Percentiles rank a stretch among this genome's conserved stretches.
Evolutionary conservation across 2,797 vertebrate genomes (phyloP).

Genomic region (Avahi laniger): DNA sequence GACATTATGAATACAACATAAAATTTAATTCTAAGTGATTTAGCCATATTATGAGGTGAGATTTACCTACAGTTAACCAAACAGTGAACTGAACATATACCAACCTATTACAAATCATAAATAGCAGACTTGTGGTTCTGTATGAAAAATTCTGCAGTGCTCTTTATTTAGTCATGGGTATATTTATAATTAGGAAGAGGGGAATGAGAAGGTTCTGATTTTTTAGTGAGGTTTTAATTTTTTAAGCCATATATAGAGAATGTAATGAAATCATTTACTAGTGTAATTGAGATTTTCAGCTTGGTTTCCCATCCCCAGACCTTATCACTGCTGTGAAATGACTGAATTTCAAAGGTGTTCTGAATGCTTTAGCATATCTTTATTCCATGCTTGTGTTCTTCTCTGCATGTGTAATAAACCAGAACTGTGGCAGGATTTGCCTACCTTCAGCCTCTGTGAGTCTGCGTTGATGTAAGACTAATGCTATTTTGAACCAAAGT

Average conservation of each 20-base stretch:
- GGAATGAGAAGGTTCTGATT: conserved; percentile 8
- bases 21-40: background rate
- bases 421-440: background rate
- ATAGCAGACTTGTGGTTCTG: background rate
- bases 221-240: conserved; percentile 44
- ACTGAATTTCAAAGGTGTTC: conserved; percentile 2
- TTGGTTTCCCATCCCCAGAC: background rate
- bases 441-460: background rate
- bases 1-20: background rate
- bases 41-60: background rate
- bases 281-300: background rate
- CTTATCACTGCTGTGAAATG: background rate
- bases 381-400: background rate
- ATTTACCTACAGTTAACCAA: background rate
- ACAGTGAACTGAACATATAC: background rate
- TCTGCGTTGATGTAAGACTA: conserved; percentile 21
- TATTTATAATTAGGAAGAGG: conserved; percentile 1
- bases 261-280: conserved; percentile 43
- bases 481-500: background rate
- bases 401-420: background rate
- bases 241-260: conserved; percentile 33
- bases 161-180: background rate
- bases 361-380: background rate
- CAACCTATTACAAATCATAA: background rate
- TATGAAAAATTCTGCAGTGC: background rate